Conservation (phyloP, 92 coral and sea anemone genomes). For the Parazoanthus atlanticus region DNA sequence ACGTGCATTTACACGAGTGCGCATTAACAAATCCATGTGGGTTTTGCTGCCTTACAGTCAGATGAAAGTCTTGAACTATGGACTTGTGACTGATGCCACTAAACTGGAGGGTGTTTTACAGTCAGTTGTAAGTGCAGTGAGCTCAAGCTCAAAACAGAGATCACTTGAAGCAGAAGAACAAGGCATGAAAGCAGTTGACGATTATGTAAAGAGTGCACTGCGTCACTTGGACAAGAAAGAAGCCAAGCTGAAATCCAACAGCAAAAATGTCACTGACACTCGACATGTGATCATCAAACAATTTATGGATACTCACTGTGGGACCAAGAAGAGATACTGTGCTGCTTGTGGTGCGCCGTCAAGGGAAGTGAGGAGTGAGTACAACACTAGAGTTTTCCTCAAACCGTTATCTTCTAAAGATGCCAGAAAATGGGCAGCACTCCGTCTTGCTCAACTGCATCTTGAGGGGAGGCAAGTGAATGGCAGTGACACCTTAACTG, state of each 20-base stretch:
- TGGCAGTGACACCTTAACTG: background rate
- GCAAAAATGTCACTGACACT: conserved; percentile 84
- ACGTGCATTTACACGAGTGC: too few relatives aligned
- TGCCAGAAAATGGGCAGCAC: conserved; percentile 79
- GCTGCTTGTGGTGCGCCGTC: conserved; percentile 83
- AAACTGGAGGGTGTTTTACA: conserved; percentile 78
- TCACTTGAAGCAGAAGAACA: conserved; percentile 53
- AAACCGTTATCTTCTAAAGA: conserved; percentile 81
- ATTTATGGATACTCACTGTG: conserved; percentile 70
- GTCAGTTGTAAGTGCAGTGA: conserved; percentile 36
- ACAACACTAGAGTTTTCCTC: conserved; percentile 71
- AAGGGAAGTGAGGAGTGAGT: conserved; percentile 82
- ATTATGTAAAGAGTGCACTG: conserved; percentile 62
- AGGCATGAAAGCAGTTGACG: conserved; percentile 55
- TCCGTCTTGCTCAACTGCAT: conserved; percentile 48
- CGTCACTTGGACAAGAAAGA: conserved; percentile 70
- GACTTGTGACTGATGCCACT: conserved; percentile 75
- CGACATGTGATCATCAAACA: conserved; percentile 82
- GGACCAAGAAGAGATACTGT: conserved; percentile 69
- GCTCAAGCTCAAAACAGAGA: conserved; percentile 27
- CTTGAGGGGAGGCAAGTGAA: conserved; percentile 2
- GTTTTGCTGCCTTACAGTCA: conserved; percentile 61
- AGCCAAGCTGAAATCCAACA: conserved; percentile 72
- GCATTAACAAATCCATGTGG: too few relatives aligned
- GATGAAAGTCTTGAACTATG: conserved; percentile 91